These are phyloP conservation scores for Heliconius congener DNA, from an alignment of 1,140 invertebrate genomes.

Conservation along the genomic window DNA sequence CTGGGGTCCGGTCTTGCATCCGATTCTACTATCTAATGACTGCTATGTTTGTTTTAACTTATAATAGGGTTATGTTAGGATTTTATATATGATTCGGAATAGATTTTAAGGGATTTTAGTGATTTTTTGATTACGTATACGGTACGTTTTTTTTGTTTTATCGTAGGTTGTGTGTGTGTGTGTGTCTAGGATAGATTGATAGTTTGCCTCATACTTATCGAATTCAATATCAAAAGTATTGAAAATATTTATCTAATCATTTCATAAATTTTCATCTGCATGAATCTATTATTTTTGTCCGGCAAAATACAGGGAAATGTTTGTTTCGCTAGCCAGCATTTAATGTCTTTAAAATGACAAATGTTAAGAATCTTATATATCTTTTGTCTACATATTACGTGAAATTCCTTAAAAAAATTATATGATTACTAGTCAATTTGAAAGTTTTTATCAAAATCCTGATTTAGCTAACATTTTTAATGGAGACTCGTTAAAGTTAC, in stretches of 20 bases:
- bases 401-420: too few relatives aligned
- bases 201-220: too few relatives aligned
- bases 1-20: slow-evolving; percentile 25
- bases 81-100: too few relatives aligned
- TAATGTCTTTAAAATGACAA: too few relatives aligned
- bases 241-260: not conserved
- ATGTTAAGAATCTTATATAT: too few relatives aligned
- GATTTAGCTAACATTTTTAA: not conserved
- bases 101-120: too few relatives aligned
- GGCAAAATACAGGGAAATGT: not conserved
- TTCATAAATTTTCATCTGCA: not conserved
- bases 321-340: not conserved
- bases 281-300: not conserved
- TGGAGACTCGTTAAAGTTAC: not conserved
- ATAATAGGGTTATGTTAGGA: not conserved
- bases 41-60: not conserved
- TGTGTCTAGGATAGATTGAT: too few relatives aligned
- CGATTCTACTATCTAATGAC: slow-evolving; percentile 4
- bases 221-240: too few relatives aligned
- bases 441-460: not conserved
- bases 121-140: too few relatives aligned
- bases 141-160: not conserved
- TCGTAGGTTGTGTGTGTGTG: not conserved
- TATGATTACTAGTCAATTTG: not conserved
- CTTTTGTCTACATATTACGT: too few relatives aligned